phyloP scores from a whole-genome alignment of 92 coral and sea anemone genomes.

The Parazoanthus darwini region DNA sequence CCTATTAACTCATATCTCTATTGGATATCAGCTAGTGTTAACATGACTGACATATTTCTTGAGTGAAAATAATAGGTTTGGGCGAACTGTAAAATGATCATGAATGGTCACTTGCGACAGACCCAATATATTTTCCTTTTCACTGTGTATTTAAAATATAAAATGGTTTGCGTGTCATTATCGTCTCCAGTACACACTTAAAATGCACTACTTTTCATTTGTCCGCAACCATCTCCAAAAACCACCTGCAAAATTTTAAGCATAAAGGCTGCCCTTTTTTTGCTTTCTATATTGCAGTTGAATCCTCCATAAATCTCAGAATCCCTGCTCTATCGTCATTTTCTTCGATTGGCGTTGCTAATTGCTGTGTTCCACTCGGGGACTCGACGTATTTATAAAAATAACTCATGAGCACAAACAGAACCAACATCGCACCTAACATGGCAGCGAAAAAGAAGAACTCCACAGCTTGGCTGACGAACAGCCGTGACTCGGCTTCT shows the following conservation, averaged over 20 bases:
- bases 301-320: constrained; percentile 40
- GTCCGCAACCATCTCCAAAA: too few species aligned
- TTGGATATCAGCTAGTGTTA: too few species aligned
- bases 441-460: constrained; percentile 83
- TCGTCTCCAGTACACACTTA: too few species aligned
- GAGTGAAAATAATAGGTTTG: too few species aligned
- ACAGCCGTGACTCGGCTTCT: constrained; percentile 71
- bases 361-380: constrained; percentile 5
- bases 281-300: constrained; percentile 15
- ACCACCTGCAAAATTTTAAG: too few species aligned
- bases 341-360: constrained; percentile 43
- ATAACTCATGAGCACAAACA: constrained; percentile 59
- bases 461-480: constrained; percentile 64
- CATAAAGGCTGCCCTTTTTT: not conserved
- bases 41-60: too few species aligned
- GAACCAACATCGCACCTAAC: constrained; percentile 60
- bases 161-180: too few species aligned
- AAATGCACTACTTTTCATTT: not conserved
- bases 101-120: too few species aligned
- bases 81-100: too few species aligned
- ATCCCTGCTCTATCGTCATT: constrained; percentile 58
- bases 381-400: constrained; percentile 62
- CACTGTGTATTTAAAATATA: too few species aligned
- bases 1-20: too few species aligned
- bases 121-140: too few species aligned